phyloP scores from a whole-genome alignment of 2,888 invertebrate genomes.

The Clostera curtula region DNA sequence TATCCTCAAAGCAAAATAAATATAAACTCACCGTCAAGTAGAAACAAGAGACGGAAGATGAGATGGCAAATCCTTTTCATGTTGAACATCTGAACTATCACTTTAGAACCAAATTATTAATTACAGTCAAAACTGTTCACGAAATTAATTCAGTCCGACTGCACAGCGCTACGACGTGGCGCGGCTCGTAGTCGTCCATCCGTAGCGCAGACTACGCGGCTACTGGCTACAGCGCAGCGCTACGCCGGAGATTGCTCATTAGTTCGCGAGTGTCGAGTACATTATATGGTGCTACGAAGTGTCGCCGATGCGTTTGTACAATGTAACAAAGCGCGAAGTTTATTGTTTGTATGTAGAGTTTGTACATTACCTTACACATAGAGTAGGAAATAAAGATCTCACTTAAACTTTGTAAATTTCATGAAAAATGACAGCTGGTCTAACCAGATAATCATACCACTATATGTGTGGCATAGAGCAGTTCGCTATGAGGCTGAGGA shows the following conservation, averaged over 20 bases:
- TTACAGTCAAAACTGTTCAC: background rate
- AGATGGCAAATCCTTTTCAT: slow-evolving; percentile 66
- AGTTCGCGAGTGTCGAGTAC: slow-evolving; percentile 36
- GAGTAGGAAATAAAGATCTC: too few species aligned
- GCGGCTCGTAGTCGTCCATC: slow-evolving; percentile 20
- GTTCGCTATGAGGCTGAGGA: too few species aligned
- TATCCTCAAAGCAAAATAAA: background rate
- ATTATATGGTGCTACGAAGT: slow-evolving; percentile 58
- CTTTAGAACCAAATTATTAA: slow-evolving; percentile 11
- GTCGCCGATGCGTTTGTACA: slow-evolving; percentile 43
- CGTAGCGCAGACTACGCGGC: slow-evolving; percentile 20
- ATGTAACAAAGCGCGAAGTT: slow-evolving; percentile 19
- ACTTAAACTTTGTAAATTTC: too few species aligned
- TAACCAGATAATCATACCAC: too few species aligned
- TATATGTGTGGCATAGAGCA: too few species aligned
- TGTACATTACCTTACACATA: slow-evolving; percentile 8
- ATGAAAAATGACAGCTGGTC: too few species aligned
- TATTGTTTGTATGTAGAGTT: slow-evolving; percentile 15
- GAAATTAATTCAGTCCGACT: background rate
- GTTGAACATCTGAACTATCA: slow-evolving; percentile 41
- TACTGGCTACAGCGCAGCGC: slow-evolving; percentile 25
- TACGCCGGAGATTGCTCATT: slow-evolving; percentile 42
- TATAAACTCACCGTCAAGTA: slow-evolving; percentile 52
- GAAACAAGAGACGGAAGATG: slow-evolving; percentile 55
- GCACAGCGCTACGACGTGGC: slow-evolving; percentile 8